A percentile compares a stretch with the other conserved stretches of the same genome.
These are phyloP conservation scores for Kuschelorhynchus macadamiae DNA, from an alignment of 2,888 invertebrate species.

Conservation along the genomic window DNA sequence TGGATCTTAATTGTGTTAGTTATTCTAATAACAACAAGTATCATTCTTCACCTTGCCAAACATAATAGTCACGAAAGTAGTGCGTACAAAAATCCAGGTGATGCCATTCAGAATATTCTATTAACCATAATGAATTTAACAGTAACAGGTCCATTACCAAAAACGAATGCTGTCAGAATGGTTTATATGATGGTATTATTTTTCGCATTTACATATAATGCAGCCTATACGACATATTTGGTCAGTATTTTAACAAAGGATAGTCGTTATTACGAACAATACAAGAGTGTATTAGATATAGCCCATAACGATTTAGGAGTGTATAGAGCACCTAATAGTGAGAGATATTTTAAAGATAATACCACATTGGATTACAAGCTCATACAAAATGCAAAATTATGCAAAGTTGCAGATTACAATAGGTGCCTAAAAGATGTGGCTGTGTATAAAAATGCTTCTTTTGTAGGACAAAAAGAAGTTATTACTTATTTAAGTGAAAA, in stretches of 20 bases:
- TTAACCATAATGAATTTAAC: slow-evolving; percentile 53
- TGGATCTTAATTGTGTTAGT: slow-evolving; percentile 32
- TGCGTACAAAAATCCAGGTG: slow-evolving; percentile 36
- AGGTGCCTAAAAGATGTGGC: slow-evolving; percentile 56
- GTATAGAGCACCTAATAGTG: slow-evolving; percentile 53
- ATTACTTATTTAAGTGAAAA: slow-evolving; percentile 57
- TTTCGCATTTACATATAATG: slow-evolving; percentile 56
- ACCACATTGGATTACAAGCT: slow-evolving; percentile 36
- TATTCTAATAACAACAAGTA: slow-evolving; percentile 3
- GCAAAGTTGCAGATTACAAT: slow-evolving; percentile 47
- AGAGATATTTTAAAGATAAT: slow-evolving; percentile 52
- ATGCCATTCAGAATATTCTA: slow-evolving; percentile 52
- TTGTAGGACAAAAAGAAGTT: slow-evolving; percentile 59
- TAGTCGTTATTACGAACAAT: slow-evolving; percentile 55
- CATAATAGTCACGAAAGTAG: slow-evolving; percentile 22
- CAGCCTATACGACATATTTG: slow-evolving; percentile 57
- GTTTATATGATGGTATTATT: slow-evolving; percentile 55
- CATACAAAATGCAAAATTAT: slow-evolving; percentile 47
- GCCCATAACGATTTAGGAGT: slow-evolving; percentile 55
- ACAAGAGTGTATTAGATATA: slow-evolving; percentile 55
- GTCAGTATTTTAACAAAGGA: slow-evolving; percentile 58
- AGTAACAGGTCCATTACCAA: slow-evolving; percentile 54
- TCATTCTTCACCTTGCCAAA: slow-evolving; percentile 29
- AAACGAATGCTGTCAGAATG: slow-evolving; percentile 50
- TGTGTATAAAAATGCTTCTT: slow-evolving; percentile 53